Base-by-base conservation (phyloP, 2,797 vertebrate genomes). In the Brotula barbata region DNA sequence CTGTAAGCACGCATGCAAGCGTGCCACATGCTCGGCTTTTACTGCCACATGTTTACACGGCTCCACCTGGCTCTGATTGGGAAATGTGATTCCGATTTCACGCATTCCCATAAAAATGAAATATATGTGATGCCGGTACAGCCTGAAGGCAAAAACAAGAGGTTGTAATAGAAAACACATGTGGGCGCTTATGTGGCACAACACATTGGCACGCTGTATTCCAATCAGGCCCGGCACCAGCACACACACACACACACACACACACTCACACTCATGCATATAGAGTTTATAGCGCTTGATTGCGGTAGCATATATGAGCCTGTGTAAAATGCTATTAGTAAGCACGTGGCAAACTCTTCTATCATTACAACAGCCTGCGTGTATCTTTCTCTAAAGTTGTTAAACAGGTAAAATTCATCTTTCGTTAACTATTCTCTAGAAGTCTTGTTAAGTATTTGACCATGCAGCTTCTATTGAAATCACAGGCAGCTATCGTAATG, bases 101-200 rank as follows among this genome's bases (percentile, higher is more conserved):
- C 68, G 67, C 76, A 69, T 85, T 85, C 76, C 72, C 82, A 85
- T 89, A 78, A 90, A 89, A 86, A 73, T 82, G 63, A 84, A 89
- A 85, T 77, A 82, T 82, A 54, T 68, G 68, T 44, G 73, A 80
- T 83, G 69, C 56, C 71, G 67, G 66, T 82, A 65, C 57, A 64
- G 85, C 68, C 78, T 57, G 45, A 45, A 66, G 80, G 74, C 69
- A 68, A 58, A 78, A 83, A 64, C 53, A 68, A 54, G 70, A 69
- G 70, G 22, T 53, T 43, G 54, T 85, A 89, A 90, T 88, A 57
- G 83, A 75, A 84, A 89, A 69, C 89, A 88, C 68, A 88, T 91
- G 87, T 83, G 73, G 21, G 48, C 15, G 64, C 71, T 80, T 63
- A 67, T 54, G 50, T 60, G 47, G 63, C 55, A 14, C 13, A 63